Evolutionary conservation across 1,140 invertebrate species (phyloP).

Genomic region (Hyposmocoma kahamanoa): DNA sequence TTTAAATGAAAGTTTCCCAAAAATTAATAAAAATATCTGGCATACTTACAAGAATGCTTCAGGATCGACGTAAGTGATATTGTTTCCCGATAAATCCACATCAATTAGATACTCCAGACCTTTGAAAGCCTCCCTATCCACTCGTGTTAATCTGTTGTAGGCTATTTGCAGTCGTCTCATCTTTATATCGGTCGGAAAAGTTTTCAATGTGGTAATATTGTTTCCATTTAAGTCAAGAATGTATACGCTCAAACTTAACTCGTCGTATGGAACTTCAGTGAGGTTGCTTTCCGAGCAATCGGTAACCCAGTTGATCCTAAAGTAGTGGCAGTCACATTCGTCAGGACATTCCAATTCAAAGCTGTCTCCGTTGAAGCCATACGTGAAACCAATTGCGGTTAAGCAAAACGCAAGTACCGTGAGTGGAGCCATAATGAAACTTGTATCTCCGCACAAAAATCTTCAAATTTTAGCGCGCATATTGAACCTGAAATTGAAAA

Average conservation of each 20-base stretch:
- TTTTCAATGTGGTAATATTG: conserved; percentile 74
- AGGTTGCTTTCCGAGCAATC: conserved; percentile 85
- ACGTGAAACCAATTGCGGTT: conserved; percentile 19
- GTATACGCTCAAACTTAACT: conserved; percentile 81
- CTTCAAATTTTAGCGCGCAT: conserved; percentile 23
- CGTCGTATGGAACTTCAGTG: conserved; percentile 79
- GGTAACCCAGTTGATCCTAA: conserved; percentile 84
- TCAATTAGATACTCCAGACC: conserved; percentile 80
- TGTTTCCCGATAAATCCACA: conserved; percentile 80
- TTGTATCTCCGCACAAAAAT: conserved; percentile 12
- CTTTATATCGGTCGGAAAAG: conserved; percentile 80
- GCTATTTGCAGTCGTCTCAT: conserved; percentile 81
- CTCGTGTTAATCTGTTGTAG: conserved; percentile 76
- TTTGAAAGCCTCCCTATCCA: conserved; percentile 77
- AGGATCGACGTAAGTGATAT: conserved; percentile 77
- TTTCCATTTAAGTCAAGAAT: conserved; percentile 82
- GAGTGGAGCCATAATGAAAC: conserved; percentile 33
- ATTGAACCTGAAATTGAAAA: conserved; percentile 30
- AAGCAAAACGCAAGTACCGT: conserved; percentile 28
- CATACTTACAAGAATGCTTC: conserved; percentile 80
- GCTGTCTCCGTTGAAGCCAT: conserved; percentile 75
- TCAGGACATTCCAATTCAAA: conserved; percentile 80
- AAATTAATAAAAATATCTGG: no score
- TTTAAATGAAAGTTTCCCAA: no score
- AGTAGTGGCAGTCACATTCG: conserved; percentile 84